Base-by-base conservation (phyloP, 2,888 invertebrate genomes). In the Andrena haemorrhoa region DNA sequence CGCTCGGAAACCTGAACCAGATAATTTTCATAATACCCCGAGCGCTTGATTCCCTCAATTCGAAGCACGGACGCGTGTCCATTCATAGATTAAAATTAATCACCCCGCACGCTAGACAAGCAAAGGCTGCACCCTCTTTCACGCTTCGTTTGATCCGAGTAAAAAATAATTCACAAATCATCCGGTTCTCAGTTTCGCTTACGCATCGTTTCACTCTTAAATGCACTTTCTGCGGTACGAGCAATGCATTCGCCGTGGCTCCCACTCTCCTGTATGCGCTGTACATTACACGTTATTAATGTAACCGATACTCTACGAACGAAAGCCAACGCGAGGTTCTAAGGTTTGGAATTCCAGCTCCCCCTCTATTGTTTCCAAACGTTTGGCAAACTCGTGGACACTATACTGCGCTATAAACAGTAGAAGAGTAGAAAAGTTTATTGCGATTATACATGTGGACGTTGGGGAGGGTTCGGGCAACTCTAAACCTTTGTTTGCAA, bases 381-480 rank as follows among this genome's bases (percentile, higher is more conserved):
- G 26, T 74, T 75, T 73, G 69, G 70, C 61, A 73, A 82, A 68
- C 63, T 69, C 41, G 23, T 72, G 66, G 29, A 61, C 56, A 23
- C 58, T 71, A 78, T 26, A 47, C 56, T 73, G 74, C 51, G 29
- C 86, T 85, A 83, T 76, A 86, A 85, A 83, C 75, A 56, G 86
- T 86, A 86, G 86, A 87, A 87, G 88, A 86, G 82, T 86, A 86
- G 79, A 87, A 87, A 85, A 86, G 51, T 85, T 79, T 79, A 56
- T 77, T 64, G 64, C 77, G 66, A 63, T 63, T 66, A 68, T 66
- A 73, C 29, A 56, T 35, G 51, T 64, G 71, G 47, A 77, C 72
- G 56, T 78, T 26, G 47, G 64, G 41, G 26, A 26, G 51, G 29
- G 73, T 58, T 47, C 73, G 56, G 76, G 84, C n/a, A 60, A 10